Percentiles rank a stretch among this genome's conserved stretches.
phyloP scores from a whole-genome alignment of 2,113 vertebrate species.

The Petrocephalus microphthalmus region DNA sequence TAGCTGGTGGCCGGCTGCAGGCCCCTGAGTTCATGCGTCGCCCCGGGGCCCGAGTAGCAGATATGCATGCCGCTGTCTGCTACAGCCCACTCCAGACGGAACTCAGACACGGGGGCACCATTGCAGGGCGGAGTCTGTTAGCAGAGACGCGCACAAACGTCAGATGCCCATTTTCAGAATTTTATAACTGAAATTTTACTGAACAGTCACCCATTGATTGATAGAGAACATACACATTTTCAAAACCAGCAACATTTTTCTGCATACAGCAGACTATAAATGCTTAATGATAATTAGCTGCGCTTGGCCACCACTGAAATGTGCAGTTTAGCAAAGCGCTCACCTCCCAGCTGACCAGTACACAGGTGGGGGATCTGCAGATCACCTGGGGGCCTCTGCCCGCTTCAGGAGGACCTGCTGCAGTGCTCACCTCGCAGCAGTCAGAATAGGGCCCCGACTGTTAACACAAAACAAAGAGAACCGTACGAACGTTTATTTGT shows the following conservation, averaged over 20 bases:
- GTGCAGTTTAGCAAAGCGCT: slow-evolving; percentile 27
- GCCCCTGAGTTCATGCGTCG: slow-evolving; percentile 82
- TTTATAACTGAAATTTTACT: background rate
- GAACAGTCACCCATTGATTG: background rate
- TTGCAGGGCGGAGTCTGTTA: slow-evolving; percentile 74
- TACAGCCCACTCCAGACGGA: slow-evolving; percentile 87
- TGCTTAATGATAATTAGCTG: background rate
- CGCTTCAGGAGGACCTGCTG: slow-evolving; percentile 83
- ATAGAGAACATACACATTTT: background rate
- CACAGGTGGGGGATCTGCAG: slow-evolving; percentile 84
- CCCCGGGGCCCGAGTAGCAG: slow-evolving; percentile 75
- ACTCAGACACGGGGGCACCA: slow-evolving; percentile 80
- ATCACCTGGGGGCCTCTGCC: slow-evolving; percentile 74
- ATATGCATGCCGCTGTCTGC: slow-evolving; percentile 87
- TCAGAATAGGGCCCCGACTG: slow-evolving; percentile 86
- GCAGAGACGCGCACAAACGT: background rate
- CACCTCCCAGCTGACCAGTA: slow-evolving; percentile 90
- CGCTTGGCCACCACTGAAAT: background rate
- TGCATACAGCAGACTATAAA: background rate
- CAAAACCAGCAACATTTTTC: background rate
- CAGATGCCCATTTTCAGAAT: background rate
- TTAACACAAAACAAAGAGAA: background rate
- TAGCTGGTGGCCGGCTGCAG: slow-evolving; percentile 85
- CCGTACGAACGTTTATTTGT: background rate
- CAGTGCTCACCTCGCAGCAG: slow-evolving; percentile 79